Conservation (phyloP, 2,113 vertebrate genomes). For the Colistium nudipinnis region DNA sequence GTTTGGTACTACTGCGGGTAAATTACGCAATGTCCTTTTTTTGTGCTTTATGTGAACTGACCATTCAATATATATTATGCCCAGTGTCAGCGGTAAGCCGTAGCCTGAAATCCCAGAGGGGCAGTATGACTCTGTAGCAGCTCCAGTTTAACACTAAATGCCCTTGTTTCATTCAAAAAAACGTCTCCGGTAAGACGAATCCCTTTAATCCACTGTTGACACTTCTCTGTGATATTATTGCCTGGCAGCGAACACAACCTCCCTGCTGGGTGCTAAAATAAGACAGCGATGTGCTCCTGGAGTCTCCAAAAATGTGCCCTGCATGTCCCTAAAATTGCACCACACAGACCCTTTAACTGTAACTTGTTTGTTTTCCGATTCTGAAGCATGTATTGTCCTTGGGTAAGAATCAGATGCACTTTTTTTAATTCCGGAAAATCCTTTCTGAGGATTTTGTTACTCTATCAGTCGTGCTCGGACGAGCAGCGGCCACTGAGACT, state of each 20-base stretch:
- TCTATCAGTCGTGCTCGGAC: conserved; percentile 22
- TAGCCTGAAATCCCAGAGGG: conserved; percentile 7
- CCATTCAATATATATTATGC: conserved; percentile 1
- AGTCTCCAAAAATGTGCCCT: conserved; percentile 13
- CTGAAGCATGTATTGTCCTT: conserved; percentile 10
- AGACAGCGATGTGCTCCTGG: conserved; percentile 29
- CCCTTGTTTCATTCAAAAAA: conserved; percentile 35
- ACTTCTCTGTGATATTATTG: conserved; percentile 54
- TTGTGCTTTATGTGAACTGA: conserved; percentile 2
- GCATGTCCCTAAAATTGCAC: neutral
- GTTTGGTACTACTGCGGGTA: neutral
- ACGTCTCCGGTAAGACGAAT: conserved; percentile 51
- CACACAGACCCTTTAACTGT: conserved; percentile 3
- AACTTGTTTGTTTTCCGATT: conserved; percentile 27
- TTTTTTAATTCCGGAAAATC: conserved; percentile 20
- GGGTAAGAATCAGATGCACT: neutral
- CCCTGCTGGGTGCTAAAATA: conserved; percentile 44
- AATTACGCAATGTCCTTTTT: neutral
- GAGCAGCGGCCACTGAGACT: conserved; percentile 1
- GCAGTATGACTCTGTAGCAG: conserved; percentile 19
- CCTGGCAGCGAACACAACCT: conserved; percentile 52
- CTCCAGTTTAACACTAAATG: conserved; percentile 33
- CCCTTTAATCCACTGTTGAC: conserved; percentile 50
- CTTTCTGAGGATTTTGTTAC: conserved; percentile 30
- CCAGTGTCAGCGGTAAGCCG: conserved; percentile 20